Conservation (phyloP, 2,113 vertebrate species). For the Eulemur macaco region DNA sequence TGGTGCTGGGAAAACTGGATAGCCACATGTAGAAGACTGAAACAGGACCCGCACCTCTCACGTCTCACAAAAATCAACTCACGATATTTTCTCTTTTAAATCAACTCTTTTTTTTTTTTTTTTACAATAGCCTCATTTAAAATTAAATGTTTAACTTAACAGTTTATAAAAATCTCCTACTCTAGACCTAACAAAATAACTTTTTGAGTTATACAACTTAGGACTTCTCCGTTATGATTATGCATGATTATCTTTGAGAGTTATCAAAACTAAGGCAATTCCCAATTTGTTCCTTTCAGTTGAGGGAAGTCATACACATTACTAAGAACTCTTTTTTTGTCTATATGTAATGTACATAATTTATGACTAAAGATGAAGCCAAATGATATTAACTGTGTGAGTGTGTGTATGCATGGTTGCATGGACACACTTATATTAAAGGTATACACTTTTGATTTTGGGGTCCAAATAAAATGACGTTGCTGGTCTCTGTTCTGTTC, state of each 20-base stretch:
- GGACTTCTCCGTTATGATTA: not conserved
- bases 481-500: not conserved
- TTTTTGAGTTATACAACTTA: not conserved
- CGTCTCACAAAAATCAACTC: too few relatives aligned
- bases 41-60: too few relatives aligned
- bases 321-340: not conserved
- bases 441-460: constrained; percentile 29
- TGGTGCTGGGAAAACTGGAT: too few relatives aligned
- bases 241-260: not conserved
- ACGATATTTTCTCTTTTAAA: not conserved
- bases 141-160: not conserved
- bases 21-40: too few relatives aligned
- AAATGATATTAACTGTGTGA: not conserved
- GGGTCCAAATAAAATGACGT: constrained; percentile 55
- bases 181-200: not conserved
- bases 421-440: not conserved
- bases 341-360: not conserved
- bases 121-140: not conserved
- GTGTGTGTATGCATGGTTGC: too few relatives aligned
- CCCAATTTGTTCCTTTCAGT: not conserved
- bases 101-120: not conserved
- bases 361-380: not conserved
- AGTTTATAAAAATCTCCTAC: not conserved
- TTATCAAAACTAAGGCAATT: not conserved
- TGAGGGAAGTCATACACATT: not conserved